These are phyloP conservation scores for Hexactinellida sp. DNA, from an alignment of 37 sponge, comb jelly and placozoan genomes.

Conservation along the genomic window DNA sequence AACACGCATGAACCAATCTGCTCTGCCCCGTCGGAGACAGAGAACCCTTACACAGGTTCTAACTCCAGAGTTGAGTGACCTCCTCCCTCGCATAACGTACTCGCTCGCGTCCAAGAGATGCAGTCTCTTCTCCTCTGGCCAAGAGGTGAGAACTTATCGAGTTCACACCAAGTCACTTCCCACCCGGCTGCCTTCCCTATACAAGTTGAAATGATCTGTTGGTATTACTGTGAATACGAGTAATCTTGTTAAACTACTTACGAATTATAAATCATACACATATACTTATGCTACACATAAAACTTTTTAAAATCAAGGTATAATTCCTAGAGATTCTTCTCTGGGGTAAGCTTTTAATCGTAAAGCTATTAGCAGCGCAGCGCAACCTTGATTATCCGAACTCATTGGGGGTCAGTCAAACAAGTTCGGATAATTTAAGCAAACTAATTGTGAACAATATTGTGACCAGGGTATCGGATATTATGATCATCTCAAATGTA, in stretches of 20 bases:
- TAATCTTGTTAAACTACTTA: background rate
- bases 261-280: too few species aligned
- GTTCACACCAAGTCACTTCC: constrained; percentile 10
- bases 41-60: background rate
- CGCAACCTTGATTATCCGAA: too few species aligned
- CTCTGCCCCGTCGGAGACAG: background rate
- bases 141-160: background rate
- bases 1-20: background rate
- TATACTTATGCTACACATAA: too few species aligned
- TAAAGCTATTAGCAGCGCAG: too few species aligned
- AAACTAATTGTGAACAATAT: too few species aligned
- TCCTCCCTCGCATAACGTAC: background rate
- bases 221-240: background rate
- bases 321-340: too few species aligned
- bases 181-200: background rate
- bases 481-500: too few species aligned
- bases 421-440: too few species aligned
- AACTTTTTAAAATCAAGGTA: too few species aligned
- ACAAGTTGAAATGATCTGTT: background rate
- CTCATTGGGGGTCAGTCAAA: too few species aligned
- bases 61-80: background rate
- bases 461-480: too few species aligned
- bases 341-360: too few species aligned
- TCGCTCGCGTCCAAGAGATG: constrained; percentile 7
- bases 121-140: background rate